A percentile compares a stretch with the other conserved stretches of the same genome.
These are phyloP conservation scores for Chunga burmeisteri DNA, from an alignment of 2,113 vertebrate species.

Conservation along the genomic window DNA sequence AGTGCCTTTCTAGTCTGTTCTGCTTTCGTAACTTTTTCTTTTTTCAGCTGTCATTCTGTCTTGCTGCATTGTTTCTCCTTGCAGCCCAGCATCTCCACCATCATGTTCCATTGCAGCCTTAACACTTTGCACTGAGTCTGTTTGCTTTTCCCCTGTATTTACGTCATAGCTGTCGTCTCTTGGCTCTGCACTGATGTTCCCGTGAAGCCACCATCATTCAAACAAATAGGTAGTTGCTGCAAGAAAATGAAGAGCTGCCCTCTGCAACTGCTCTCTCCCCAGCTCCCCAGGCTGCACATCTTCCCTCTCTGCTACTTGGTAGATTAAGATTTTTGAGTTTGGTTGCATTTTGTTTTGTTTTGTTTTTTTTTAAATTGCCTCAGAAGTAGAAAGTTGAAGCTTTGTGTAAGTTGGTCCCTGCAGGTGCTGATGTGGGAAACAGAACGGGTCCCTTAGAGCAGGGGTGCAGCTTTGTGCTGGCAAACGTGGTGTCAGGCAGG, in stretches of 20 bases:
- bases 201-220: slow-evolving; percentile 20
- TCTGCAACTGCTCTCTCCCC: not conserved
- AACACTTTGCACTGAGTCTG: not conserved
- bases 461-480: not conserved
- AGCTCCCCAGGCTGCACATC: not conserved
- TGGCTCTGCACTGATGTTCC: slow-evolving; percentile 32
- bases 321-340: not conserved
- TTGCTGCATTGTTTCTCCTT: slow-evolving; percentile 10
- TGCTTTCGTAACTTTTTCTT: slow-evolving; percentile 54
- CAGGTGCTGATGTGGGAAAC: not conserved
- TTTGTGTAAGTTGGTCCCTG: not conserved
- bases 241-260: not conserved
- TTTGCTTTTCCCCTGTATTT: slow-evolving; percentile 30
- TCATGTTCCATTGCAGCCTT: not conserved
- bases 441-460: not conserved
- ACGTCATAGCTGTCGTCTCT: not conserved
- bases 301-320: not conserved
- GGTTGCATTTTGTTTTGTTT: not conserved
- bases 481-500: not conserved
- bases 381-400: not conserved
- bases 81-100: slow-evolving; percentile 15
- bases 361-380: not conserved
- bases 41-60: not conserved
- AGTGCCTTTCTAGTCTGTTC: slow-evolving; percentile 43
- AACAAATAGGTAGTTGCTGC: not conserved